Conservation (phyloP, 2,113 vertebrate species). For the Proterorhinus semilunaris region DNA sequence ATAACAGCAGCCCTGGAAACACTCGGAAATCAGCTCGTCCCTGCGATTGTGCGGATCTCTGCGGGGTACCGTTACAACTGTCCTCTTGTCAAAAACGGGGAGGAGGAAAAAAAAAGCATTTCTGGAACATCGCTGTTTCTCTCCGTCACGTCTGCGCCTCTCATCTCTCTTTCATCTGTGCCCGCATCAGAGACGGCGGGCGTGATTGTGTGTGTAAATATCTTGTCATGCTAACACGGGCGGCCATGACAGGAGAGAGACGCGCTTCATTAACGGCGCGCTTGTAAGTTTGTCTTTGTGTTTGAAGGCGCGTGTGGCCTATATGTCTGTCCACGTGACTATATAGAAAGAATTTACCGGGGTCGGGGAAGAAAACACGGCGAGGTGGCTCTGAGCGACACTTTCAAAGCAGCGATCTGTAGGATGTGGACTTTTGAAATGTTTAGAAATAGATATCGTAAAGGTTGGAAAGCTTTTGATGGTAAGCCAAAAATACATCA, state of each 20-base stretch:
- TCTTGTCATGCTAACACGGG: slow-evolving; percentile 69
- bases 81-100: slow-evolving; percentile 65
- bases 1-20: neutral
- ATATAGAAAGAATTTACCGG: slow-evolving; percentile 17
- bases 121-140: slow-evolving; percentile 30
- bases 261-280: slow-evolving; percentile 57
- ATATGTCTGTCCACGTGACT: slow-evolving; percentile 22
- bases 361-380: slow-evolving; percentile 39
- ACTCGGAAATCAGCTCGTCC: neutral
- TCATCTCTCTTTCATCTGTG: slow-evolving; percentile 63
- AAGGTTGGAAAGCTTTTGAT: neutral
- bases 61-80: slow-evolving; percentile 62
- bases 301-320: slow-evolving; percentile 41
- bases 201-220: slow-evolving; percentile 73
- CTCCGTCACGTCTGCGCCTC: slow-evolving; percentile 49
- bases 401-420: slow-evolving; percentile 18
- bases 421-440: neutral
- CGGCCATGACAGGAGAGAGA: slow-evolving; percentile 69
- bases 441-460: neutral
- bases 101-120: slow-evolving; percentile 42
- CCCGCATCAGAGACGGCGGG: slow-evolving; percentile 61
- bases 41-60: slow-evolving; percentile 35
- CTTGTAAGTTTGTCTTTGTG: slow-evolving; percentile 62
- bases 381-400: slow-evolving; percentile 18
- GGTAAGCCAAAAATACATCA: neutral